These are phyloP conservation scores for Enteromius unitaeniatus DNA, from an alignment of 2,797 vertebrate genomes.

Conservation along the genomic window DNA sequence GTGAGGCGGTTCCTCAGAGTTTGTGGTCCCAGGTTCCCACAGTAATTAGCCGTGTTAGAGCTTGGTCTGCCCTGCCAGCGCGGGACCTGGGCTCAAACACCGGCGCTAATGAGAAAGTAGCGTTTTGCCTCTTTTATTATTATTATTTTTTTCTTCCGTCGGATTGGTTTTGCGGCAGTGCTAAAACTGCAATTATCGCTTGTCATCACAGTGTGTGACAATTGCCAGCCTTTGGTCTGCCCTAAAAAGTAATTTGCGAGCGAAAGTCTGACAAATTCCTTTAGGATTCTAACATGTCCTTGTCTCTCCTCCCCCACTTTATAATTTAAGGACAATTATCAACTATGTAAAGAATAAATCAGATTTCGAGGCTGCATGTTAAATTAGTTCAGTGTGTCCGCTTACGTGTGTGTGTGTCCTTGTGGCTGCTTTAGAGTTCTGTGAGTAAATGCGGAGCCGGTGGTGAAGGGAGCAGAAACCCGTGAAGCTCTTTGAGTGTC, in stretches of 20 bases:
- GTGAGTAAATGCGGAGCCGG: not conserved
- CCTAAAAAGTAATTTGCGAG: conserved; percentile 36
- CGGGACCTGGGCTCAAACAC: conserved; percentile 37
- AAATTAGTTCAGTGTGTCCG: not conserved
- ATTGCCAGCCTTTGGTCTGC: conserved; percentile 54
- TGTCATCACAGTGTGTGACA: conserved; percentile 56
- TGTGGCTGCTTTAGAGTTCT: conserved; percentile 10
- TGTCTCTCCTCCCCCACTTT: not conserved
- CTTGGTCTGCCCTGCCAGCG: conserved; percentile 29
- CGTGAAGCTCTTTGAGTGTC: conserved; percentile 40
- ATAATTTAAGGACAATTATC: conserved; percentile 43
- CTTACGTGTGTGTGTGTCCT: conserved; percentile 4
- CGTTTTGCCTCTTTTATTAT: conserved; percentile 27
- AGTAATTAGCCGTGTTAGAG: conserved; percentile 60
- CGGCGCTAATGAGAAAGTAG: conserved; percentile 64
- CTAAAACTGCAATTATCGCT: conserved; percentile 66
- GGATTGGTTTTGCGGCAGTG: conserved; percentile 35
- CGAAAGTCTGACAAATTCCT: conserved; percentile 22
- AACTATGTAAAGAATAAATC: conserved; percentile 24
- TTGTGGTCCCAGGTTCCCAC: conserved; percentile 53
- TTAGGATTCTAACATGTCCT: conserved; percentile 8
- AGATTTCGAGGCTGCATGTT: not conserved
- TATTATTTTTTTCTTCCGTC: conserved; percentile 18
- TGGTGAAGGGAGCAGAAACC: conserved; percentile 33
- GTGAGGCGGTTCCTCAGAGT: conserved; percentile 44